Evolutionary conservation across 2,888 invertebrate genomes (phyloP).

Genomic region (Campoplex nolae): DNA sequence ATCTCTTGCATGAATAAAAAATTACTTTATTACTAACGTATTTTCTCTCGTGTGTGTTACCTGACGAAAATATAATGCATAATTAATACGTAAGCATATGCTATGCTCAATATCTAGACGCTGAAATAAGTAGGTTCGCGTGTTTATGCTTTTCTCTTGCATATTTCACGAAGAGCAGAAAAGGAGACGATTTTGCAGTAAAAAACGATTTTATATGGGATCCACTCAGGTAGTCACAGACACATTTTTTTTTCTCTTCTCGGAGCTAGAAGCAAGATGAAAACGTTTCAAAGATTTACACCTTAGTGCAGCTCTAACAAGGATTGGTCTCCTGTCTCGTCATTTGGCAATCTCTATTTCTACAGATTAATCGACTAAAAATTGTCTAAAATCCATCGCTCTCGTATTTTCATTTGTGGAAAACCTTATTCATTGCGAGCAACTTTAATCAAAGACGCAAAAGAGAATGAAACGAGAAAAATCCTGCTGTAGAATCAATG

Average conservation of each 20-base stretch:
- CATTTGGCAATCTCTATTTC: no score
- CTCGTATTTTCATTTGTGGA: neutral
- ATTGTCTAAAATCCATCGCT: neutral
- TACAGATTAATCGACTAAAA: no score
- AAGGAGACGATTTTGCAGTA: neutral
- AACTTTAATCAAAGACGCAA: neutral
- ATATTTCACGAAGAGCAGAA: slow-evolving; percentile 21
- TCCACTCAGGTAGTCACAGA: slow-evolving; percentile 6
- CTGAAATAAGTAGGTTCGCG: neutral
- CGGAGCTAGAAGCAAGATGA: neutral
- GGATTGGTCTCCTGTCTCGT: neutral
- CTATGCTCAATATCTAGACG: neutral
- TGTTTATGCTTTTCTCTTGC: slow-evolving; percentile 28
- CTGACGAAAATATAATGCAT: slow-evolving; percentile 9
- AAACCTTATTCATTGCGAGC: no score
- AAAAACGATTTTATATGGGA: slow-evolving; percentile 7
- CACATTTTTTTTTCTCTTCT: neutral
- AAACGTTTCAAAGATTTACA: neutral
- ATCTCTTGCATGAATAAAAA: slow-evolving; percentile 25
- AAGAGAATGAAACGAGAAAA: neutral
- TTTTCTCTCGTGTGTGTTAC: neutral
- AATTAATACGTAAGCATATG: slow-evolving; percentile 8
- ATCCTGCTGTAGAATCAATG: neutral
- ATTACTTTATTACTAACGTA: neutral
- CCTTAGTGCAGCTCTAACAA: neutral